Evolutionary conservation across 2,888 invertebrate species (phyloP), one percentile per base, ranked within the genome.

Genomic region (Tryphoninae sp.): DNA sequence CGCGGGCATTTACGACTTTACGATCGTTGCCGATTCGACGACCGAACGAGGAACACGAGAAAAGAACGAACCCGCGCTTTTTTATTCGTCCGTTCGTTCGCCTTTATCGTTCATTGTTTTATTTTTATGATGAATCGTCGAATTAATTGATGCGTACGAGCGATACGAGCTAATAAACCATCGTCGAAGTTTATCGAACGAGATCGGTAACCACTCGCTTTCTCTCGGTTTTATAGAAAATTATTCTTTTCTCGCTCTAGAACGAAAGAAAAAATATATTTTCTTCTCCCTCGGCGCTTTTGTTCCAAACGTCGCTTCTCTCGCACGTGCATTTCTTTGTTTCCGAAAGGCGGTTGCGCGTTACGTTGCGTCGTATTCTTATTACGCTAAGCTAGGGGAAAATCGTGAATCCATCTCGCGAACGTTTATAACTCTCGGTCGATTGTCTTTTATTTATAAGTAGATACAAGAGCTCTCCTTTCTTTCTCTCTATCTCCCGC

Each of bases 381-480:
- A 11, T 53, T 4, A 9, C 9, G 45, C 53, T 26, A 53, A 33
- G 0, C 26, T 55, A 55, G 51, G 3, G 13, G 53, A 58, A 26
- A 33, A 33, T 33, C 33, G 33, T 68, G 6, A 33, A 33, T 33
- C 6, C 33, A 33, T 33, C 33, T 33, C 55, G 55, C 7, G 40
- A 45, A 72, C 58, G 71, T 64, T 71, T 65, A 55, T 58, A 65
- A 73, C 42, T 78, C 59, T 33, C 22, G 33, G 33, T 76, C 23
- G 33, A 16, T 78, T 61, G 45, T 42, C 26, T 42, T 51, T 42
- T 73, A 67, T 75, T 49, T 71, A 58, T 58, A 58, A 13, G 26
- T 13, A 19, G 19, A 19, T 19, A 42, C 11, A 67, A 8, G 2
- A 51, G 33, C 33, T 33, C 33, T 33, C 33, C 33, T 33, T 33